A percentile compares a stretch with the other conserved stretches of the same genome.
These are phyloP conservation scores for Ptiloglossa arizonensis DNA, from an alignment of 1,140 invertebrate genomes.

Conservation along the genomic window DNA sequence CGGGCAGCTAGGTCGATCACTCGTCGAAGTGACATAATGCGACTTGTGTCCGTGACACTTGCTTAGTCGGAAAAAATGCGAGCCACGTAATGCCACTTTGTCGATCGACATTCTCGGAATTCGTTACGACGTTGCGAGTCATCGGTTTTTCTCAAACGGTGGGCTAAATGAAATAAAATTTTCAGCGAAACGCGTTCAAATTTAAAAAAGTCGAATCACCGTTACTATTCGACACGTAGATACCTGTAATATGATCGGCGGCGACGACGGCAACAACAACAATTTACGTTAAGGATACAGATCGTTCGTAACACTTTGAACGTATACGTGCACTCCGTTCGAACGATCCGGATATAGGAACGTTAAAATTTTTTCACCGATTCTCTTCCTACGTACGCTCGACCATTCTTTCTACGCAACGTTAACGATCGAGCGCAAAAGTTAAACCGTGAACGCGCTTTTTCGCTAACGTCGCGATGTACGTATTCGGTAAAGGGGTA, in stretches of 20 bases:
- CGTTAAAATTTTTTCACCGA: slow-evolving; percentile 15
- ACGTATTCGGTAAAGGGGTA: slow-evolving; percentile 19
- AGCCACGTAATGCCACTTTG: slow-evolving; percentile 57
- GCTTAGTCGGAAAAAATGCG: slow-evolving; percentile 58
- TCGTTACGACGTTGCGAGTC: slow-evolving; percentile 24
- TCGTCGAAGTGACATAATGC: slow-evolving; percentile 48
- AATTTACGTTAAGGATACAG: neutral
- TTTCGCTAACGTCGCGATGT: slow-evolving; percentile 30
- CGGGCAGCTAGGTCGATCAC: slow-evolving; percentile 59
- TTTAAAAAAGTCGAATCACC: slow-evolving; percentile 25
- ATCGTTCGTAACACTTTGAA: too few relatives aligned
- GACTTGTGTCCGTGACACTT: slow-evolving; percentile 61
- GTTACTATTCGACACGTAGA: slow-evolving; percentile 13
- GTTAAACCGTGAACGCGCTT: slow-evolving; percentile 45
- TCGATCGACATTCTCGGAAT: slow-evolving; percentile 56
- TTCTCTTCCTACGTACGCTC: neutral
- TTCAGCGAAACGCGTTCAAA: neutral
- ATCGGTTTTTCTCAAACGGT: slow-evolving; percentile 25
- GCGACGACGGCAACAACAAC: neutral
- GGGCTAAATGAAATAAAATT: neutral
- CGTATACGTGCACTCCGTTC: too few relatives aligned
- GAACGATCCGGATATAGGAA: too few relatives aligned
- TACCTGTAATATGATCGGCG: neutral
- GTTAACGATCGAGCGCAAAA: slow-evolving; percentile 39
- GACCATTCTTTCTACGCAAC: slow-evolving; percentile 1